These are phyloP conservation scores for Rosalia funebris DNA, from an alignment of 2,888 invertebrate species.

Conservation along the genomic window DNA sequence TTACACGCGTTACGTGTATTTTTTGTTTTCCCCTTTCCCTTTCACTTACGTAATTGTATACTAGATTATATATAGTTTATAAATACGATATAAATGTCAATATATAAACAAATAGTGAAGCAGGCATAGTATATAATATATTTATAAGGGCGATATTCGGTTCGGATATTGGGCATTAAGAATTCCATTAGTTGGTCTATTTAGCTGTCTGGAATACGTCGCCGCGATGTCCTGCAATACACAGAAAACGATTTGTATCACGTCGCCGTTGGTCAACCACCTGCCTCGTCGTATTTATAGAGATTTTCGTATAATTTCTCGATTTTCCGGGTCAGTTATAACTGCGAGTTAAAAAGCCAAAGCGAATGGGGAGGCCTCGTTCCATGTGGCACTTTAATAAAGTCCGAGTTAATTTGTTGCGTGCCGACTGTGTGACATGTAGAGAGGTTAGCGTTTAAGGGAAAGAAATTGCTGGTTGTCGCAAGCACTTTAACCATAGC, in stretches of 20 bases:
- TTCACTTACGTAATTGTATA: background rate
- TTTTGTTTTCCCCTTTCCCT: background rate
- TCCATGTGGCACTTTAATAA: background rate
- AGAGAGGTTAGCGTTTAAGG: slow-evolving; percentile 58
- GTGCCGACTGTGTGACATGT: slow-evolving; percentile 58
- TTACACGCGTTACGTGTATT: background rate
- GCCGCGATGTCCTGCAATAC: slow-evolving; percentile 18
- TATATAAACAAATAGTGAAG: slow-evolving; percentile 25
- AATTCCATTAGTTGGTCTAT: slow-evolving; percentile 48
- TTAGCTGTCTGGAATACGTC: slow-evolving; percentile 30
- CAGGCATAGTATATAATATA: slow-evolving; percentile 33
- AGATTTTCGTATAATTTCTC: too few relatives aligned
- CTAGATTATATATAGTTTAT: slow-evolving; percentile 2
- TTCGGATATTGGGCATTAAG: slow-evolving; percentile 51
- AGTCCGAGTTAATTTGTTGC: slow-evolving; percentile 37
- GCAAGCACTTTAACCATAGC: background rate
- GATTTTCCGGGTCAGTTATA: too few relatives aligned
- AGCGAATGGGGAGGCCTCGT: too few relatives aligned
- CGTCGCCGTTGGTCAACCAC: too few relatives aligned
- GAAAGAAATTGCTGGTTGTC: slow-evolving; percentile 60
- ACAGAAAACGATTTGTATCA: slow-evolving; percentile 19
- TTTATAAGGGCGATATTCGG: slow-evolving; percentile 46
- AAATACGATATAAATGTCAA: slow-evolving; percentile 17
- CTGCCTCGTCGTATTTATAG: too few relatives aligned
- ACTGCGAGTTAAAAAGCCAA: too few relatives aligned